phyloP scores from a whole-genome alignment of 2,888 invertebrate species.

The Cyrtodaria siliqua region DNA sequence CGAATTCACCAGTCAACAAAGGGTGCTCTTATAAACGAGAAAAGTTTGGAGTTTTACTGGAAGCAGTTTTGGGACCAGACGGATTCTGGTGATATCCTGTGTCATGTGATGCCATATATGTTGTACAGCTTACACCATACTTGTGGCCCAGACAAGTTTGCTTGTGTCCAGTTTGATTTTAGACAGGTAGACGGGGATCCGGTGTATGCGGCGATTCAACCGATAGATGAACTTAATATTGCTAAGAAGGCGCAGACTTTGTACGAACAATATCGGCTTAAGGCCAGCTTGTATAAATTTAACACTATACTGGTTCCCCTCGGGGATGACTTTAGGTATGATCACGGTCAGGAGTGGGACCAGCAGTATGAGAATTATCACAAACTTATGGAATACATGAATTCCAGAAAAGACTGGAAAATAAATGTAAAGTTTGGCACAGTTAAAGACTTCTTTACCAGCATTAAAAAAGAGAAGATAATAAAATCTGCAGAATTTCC shows the following conservation, averaged over 20 bases:
- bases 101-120: constrained; percentile 98
- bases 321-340: constrained; percentile 98
- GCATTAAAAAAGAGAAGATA: neutral
- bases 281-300: constrained; percentile 95
- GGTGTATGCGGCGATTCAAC: constrained; percentile 92
- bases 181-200: constrained; percentile 96
- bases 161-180: constrained; percentile 87
- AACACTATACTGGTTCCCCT: constrained; percentile 97
- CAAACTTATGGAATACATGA: constrained; percentile 94
- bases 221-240: constrained; percentile 94
- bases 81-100: constrained; percentile 89
- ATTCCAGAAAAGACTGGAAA: constrained; percentile 90
- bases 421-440: constrained; percentile 90
- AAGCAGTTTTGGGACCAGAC: constrained; percentile 90
- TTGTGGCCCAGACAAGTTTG: constrained; percentile 96
- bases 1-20: constrained; percentile 93
- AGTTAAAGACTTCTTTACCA: constrained; percentile 93
- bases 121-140: constrained; percentile 98
- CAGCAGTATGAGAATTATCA: constrained; percentile 97
- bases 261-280: constrained; percentile 95
- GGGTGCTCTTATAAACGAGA: constrained; percentile 91
- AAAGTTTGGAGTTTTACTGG: constrained; percentile 95
- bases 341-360: constrained; percentile 95
- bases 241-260: constrained; percentile 93
- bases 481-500: constrained; percentile 86